Percentiles rank a stretch among this genome's conserved stretches.
Conservation (phyloP, 2,888 invertebrate genomes). For the Parochlus steinenii region DNA sequence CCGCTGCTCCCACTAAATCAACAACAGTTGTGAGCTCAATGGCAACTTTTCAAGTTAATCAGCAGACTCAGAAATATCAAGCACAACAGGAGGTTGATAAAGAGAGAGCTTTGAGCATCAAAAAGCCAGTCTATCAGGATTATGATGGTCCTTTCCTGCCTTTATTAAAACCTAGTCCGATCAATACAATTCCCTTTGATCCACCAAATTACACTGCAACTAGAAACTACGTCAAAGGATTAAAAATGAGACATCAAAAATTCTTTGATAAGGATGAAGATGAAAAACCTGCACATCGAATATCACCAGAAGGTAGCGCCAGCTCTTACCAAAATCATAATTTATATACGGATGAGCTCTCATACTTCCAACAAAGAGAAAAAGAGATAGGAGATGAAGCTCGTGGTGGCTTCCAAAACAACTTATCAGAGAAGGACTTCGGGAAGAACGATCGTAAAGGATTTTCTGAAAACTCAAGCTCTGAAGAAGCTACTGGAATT, state of each 20-base stretch:
- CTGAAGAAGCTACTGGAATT: neutral
- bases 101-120: neutral
- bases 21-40: neutral
- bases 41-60: conserved; percentile 8
- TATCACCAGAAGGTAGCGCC: conserved; percentile 16
- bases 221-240: conserved; percentile 25
- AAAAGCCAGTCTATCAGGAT: conserved; percentile 2
- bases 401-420: conserved; percentile 16
- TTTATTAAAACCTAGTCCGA: conserved; percentile 12
- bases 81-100: conserved; percentile 3
- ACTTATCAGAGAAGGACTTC: conserved; percentile 15
- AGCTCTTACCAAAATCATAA: conserved; percentile 18
- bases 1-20: neutral
- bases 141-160: conserved; percentile 17
- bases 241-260: conserved; percentile 31
- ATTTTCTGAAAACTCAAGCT: conserved; percentile 10
- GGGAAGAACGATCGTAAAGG: conserved; percentile 15
- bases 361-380: conserved; percentile 37
- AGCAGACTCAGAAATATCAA: conserved; percentile 2
- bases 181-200: conserved; percentile 12
- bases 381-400: conserved; percentile 28
- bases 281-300: conserved; percentile 32
- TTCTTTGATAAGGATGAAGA: conserved; percentile 33
- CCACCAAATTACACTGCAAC: conserved; percentile 11
- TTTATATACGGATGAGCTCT: conserved; percentile 32